Base-by-base conservation (phyloP, 2,888 invertebrate genomes). In the Limnephilus lunatus region DNA sequence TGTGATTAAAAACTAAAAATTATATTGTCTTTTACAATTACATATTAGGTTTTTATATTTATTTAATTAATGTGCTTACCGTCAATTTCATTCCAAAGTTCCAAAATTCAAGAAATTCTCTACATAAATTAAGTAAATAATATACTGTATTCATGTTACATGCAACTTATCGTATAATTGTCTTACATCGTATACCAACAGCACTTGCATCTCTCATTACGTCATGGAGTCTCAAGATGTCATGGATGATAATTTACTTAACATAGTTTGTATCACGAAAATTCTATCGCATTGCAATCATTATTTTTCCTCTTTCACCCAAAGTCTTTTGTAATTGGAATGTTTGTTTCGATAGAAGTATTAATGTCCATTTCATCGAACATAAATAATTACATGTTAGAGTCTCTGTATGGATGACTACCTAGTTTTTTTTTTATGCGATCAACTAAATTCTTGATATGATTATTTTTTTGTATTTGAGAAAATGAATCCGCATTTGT, bases 401-500 rank as follows among this genome's bases (percentile, higher is more conserved):
- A 25, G 4, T 68, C 19, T 68, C 19, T 68, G 9, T 68, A 25
- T 68, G 25, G 68, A 9, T 68, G 68, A 25, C 68, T 68, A 68
- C 25, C n/a, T 68, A 68, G 25, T 68, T 25, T 35, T 4, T 35
- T 35, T 68, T 68, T 68, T 9, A 68, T 25, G 68, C 9, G 25
- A n/a, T 68, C 25, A 68, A 9, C 7, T 25, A 68, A n/a, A 68
- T n/a, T n/a, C 68, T 68, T 68, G 68, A 68, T 68, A 68, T 9
- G n/a, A 25, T 68, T 68, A 68, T 68, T 68, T n/a, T 53, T 68
- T 31, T 82, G 82, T 82, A 32, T 32, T 82, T 31, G 82, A 32
- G 82, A 32, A 82, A 68, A 19, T 82, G 82, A 82, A 82, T 82
- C 30, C 31, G 82, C 82, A 82, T 82, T 32, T 32, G 31, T 82